Evolutionary conservation across 2,797 vertebrate genomes (phyloP), one percentile per base, ranked within the genome.

Genomic region (Phyllotis vaccarum): DNA sequence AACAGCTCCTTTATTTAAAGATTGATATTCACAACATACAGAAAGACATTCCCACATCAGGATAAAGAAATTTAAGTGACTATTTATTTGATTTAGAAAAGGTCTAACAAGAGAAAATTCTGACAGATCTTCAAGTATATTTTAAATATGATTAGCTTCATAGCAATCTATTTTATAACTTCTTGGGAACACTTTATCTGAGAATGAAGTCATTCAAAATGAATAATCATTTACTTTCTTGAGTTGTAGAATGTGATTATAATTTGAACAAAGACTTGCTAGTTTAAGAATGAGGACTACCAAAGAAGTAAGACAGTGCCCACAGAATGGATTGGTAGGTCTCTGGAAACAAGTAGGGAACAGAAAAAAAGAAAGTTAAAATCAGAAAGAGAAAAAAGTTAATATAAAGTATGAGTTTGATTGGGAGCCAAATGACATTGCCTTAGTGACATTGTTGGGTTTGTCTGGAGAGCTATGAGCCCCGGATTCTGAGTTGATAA

Each of bases 81-180:
- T 90, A 91, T 96, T 94, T 92, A 91, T 96, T 93, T 96, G 74
- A 93, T 92, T 93, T 92, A 75, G 87, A 64, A 78, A 89, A 49
- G 31, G 7, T 74, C 68, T 94, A 74, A 94, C 37, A 74, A 66
- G 89, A 90, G 79, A 94, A 89, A 79, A 86, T 94, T 68, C 24
- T 96, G 94, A 83, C 54, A 90, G 66, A 64, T 75, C 29, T 60
- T 92, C 60, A 93, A 89, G 89, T 91, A 2, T 87, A 95, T 90
- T 94, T 96, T 60, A 96, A 89, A 94, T 96, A 81, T 88, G 72
- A 94, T 96, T 94, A 93, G 24, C 62, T 93, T 96, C 91, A 83
- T 70, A 75, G 82, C 3, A 27, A 76, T 90, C 91, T 96, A 74
- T 93, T 76, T 94, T 93, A 94, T 3, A 95, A 85, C 27, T 90